Evolutionary conservation across 2,888 invertebrate genomes (phyloP).

Genomic region (Candidula unifasciata): DNA sequence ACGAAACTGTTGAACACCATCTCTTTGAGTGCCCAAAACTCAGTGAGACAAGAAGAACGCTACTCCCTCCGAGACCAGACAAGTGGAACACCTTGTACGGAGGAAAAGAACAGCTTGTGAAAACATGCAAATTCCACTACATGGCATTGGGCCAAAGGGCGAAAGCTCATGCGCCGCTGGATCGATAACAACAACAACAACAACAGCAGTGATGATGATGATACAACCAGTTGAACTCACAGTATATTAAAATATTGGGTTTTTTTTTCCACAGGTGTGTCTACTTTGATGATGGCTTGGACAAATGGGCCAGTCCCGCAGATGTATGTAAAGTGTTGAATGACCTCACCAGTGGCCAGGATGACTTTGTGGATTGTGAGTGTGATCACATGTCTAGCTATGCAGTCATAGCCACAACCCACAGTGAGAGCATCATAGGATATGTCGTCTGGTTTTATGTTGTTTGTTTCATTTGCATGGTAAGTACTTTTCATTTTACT

Average conservation of each 20-base stretch:
- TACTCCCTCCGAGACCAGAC: too few species aligned
- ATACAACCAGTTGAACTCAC: not conserved
- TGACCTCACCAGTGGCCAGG: constrained; percentile 67
- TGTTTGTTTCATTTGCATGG: constrained; percentile 74
- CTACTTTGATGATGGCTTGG: constrained; percentile 68
- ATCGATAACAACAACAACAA: too few species aligned
- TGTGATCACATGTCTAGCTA: constrained; percentile 75
- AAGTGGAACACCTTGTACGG: too few species aligned
- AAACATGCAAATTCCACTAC: too few species aligned
- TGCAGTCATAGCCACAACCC: constrained; percentile 68
- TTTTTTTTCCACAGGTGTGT: constrained; percentile 67
- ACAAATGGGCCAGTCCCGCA: constrained; percentile 66
- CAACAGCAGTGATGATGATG: too few species aligned
- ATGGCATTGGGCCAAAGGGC: too few species aligned
- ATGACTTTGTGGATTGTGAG: constrained; percentile 74
- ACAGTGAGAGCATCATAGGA: constrained; percentile 67
- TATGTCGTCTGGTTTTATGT: constrained; percentile 75
- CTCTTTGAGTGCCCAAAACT: too few species aligned
- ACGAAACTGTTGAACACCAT: too few species aligned
- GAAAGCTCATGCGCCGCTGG: too few species aligned
- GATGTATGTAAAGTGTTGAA: constrained; percentile 71
- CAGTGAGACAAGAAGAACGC: too few species aligned
- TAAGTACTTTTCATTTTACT: constrained; percentile 57
- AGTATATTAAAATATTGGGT: not conserved
- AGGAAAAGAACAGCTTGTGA: too few species aligned